phyloP scores from a whole-genome alignment of 2,797 vertebrate species.

The Setipinna tenuifilis region DNA sequence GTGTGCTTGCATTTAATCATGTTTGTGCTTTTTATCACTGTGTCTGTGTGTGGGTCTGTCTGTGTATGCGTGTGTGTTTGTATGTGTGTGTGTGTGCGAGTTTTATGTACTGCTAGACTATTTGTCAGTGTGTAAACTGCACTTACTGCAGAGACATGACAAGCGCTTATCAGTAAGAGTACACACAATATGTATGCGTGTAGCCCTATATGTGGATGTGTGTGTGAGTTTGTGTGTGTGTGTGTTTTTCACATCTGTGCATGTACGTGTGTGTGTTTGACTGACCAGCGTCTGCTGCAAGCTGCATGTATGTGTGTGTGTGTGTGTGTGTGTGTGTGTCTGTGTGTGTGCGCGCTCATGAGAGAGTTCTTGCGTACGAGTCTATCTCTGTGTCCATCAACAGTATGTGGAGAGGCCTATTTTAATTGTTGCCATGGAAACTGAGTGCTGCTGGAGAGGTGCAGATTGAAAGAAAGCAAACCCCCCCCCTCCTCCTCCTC shows the following conservation, averaged over 20 bases:
- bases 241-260: not conserved
- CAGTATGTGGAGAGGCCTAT: constrained; percentile 67
- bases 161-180: not conserved
- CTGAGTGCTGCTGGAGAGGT: constrained; percentile 78
- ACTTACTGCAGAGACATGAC: not conserved
- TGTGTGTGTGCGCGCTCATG: constrained; percentile 36
- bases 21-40: not conserved
- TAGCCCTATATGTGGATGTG: not conserved
- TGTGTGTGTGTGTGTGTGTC: constrained; percentile 29
- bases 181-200: not conserved
- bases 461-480: constrained; percentile 75
- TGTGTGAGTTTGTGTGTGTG: not conserved
- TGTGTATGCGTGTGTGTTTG: not conserved
- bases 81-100: not conserved
- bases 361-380: constrained; percentile 15
- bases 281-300: constrained; percentile 27
- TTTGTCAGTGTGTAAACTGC: not conserved
- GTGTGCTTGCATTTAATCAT: not conserved
- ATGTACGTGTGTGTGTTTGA: not conserved
- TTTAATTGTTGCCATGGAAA: constrained; percentile 86
- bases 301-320: constrained; percentile 25
- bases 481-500: constrained; percentile 51
- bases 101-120: not conserved
- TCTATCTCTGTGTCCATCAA: constrained; percentile 71
- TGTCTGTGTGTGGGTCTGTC: not conserved